These are phyloP conservation scores for Pelecanoides urinatrix DNA, from an alignment of 2,113 vertebrate genomes.

Conservation along the genomic window DNA sequence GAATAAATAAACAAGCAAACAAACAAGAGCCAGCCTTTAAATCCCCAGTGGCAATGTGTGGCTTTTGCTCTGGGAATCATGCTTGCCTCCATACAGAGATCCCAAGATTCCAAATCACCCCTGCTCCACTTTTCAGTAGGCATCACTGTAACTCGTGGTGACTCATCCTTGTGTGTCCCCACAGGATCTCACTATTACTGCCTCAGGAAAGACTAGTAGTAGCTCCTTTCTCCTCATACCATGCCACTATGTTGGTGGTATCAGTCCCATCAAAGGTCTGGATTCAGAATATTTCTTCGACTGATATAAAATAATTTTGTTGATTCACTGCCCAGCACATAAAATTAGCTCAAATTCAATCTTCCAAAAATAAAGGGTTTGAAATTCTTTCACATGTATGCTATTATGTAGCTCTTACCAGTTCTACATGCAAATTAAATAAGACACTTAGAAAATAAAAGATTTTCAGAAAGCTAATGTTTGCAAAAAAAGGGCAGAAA, in stretches of 20 bases:
- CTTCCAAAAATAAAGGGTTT: background rate
- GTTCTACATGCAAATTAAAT: background rate
- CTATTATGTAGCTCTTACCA: background rate
- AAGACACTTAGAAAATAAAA: background rate
- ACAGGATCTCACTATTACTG: background rate
- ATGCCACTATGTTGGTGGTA: background rate
- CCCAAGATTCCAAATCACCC: background rate
- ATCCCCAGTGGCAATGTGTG: background rate
- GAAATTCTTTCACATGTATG: background rate
- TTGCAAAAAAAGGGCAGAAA: background rate
- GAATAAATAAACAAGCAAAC: background rate
- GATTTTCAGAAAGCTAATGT: background rate
- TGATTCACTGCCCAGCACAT: background rate
- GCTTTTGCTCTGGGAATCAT: background rate
- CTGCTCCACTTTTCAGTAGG: background rate
- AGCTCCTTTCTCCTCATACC: background rate
- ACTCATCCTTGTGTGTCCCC: background rate
- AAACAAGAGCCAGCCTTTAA: background rate
- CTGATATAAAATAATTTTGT: background rate
- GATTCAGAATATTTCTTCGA: background rate
- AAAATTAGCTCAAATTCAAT: background rate
- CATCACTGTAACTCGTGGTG: background rate
- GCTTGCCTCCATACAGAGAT: background rate
- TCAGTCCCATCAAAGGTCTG: background rate
- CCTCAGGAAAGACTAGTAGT: background rate